phyloP scores from a whole-genome alignment of 1,140 invertebrate genomes.

The Sycophila sp. region DNA sequence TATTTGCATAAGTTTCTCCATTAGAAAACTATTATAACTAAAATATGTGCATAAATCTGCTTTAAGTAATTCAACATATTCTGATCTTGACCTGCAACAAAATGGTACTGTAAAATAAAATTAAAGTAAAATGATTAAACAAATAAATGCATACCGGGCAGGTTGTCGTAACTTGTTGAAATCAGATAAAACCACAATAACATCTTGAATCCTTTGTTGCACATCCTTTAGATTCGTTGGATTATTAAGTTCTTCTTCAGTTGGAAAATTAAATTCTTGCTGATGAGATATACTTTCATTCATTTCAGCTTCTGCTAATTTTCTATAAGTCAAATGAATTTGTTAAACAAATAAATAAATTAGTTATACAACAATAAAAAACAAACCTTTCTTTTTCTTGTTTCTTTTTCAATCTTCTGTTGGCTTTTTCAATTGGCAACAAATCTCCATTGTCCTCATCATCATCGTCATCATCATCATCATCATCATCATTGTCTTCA shows the following conservation, averaged over 20 bases:
- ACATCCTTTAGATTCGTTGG: slow-evolving; percentile 83
- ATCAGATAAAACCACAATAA: slow-evolving; percentile 87
- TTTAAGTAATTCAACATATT: slow-evolving; percentile 84
- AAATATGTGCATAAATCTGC: slow-evolving; percentile 95
- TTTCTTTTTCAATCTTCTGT: slow-evolving; percentile 78
- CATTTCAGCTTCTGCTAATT: slow-evolving; percentile 84
- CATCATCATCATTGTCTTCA: slow-evolving; percentile 52
- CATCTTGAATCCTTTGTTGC: slow-evolving; percentile 91
- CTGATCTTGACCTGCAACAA: slow-evolving; percentile 73
- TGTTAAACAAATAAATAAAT: slow-evolving; percentile 17
- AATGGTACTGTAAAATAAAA: slow-evolving; percentile 7
- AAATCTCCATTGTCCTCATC: slow-evolving; percentile 73
- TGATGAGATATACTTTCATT: slow-evolving; percentile 78
- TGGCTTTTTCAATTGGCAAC: slow-evolving; percentile 87
- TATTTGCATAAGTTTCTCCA: slow-evolving; percentile 93
- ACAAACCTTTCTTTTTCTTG: slow-evolving; percentile 56
- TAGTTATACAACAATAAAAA: slow-evolving; percentile 16
- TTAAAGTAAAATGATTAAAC: slow-evolving; percentile 28
- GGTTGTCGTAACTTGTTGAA: slow-evolving; percentile 84
- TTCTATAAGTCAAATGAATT: slow-evolving; percentile 58
- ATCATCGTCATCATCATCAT: slow-evolving; percentile 60
- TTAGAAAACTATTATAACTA: slow-evolving; percentile 96
- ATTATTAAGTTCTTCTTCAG: slow-evolving; percentile 77
- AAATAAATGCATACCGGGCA: slow-evolving; percentile 66
- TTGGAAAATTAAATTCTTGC: slow-evolving; percentile 81